These are phyloP conservation scores for Amphipyra tragopoginis DNA, from an alignment of 2,888 invertebrate genomes.

Conservation along the genomic window DNA sequence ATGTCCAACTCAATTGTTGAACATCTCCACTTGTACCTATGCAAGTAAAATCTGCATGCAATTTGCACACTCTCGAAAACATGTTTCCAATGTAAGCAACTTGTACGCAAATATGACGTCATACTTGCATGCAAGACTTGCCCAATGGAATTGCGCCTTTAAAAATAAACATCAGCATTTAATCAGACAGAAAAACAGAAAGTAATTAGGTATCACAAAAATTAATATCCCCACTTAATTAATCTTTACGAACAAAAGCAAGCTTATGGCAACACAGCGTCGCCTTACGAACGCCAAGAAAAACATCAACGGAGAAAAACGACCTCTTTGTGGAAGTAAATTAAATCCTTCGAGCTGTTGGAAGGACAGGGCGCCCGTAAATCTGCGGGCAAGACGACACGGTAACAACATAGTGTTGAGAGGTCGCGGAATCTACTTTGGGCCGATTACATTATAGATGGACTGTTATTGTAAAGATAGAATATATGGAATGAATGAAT, in stretches of 20 bases:
- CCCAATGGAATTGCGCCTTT: no score
- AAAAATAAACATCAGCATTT: no score
- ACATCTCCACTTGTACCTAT: no score
- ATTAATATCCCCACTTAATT: neutral
- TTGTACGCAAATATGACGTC: no score
- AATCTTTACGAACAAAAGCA: neutral
- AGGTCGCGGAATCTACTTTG: conserved; percentile 22
- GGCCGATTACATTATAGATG: conserved; percentile 41
- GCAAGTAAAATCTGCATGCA: no score
- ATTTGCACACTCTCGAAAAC: no score
- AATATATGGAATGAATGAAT: no score
- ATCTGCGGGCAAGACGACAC: conserved; percentile 43
- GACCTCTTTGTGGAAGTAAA: conserved; percentile 54
- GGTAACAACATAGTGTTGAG: conserved; percentile 22
- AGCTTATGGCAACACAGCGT: conserved; percentile 7
- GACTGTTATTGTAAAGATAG: neutral
- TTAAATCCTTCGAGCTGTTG: conserved; percentile 51
- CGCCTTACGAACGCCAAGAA: conserved; percentile 32
- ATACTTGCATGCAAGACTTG: no score
- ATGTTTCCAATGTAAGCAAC: no score
- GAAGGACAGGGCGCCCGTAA: conserved; percentile 52
- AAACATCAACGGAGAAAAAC: conserved; percentile 49
- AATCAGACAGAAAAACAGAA: no score
- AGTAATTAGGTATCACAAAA: neutral
- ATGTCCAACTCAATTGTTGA: no score